These are phyloP conservation scores for Chelonoidis abingdonii DNA, from an alignment of 2,113 vertebrate genomes.

Conservation along the genomic window DNA sequence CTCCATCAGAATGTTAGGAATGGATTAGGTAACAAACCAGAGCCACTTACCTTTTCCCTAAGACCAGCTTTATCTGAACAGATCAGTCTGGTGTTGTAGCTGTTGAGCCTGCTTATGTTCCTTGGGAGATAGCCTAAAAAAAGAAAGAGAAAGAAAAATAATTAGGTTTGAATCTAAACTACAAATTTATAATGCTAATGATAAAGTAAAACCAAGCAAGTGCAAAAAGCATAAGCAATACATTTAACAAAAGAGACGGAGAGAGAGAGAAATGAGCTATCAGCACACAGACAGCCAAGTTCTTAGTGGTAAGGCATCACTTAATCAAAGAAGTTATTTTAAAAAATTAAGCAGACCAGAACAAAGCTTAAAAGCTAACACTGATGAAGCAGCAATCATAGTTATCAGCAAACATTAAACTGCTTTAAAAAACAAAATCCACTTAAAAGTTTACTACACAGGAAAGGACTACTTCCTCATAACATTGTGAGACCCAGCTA, in stretches of 20 bases:
- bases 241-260: background rate
- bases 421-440: constrained; percentile 66
- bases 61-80: background rate
- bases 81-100: background rate
- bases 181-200: background rate
- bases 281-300: constrained; percentile 40
- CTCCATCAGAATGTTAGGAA: background rate
- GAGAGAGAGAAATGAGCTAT: background rate
- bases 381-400: constrained; percentile 55
- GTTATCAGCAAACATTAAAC: constrained; percentile 63
- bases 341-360: constrained; percentile 68
- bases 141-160: background rate
- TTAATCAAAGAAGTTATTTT: constrained; percentile 66
- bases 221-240: background rate
- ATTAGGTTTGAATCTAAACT: background rate
- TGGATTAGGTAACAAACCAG: background rate
- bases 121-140: background rate
- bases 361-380: constrained; percentile 65
- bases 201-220: background rate
- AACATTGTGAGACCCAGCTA: background rate
- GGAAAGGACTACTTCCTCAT: background rate
- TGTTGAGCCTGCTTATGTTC: background rate
- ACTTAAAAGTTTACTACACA: constrained; percentile 30
- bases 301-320: constrained; percentile 44
- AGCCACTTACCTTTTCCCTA: background rate